Conservation (phyloP, 2,888 invertebrate genomes). For the Periphyllus acericola region DNA sequence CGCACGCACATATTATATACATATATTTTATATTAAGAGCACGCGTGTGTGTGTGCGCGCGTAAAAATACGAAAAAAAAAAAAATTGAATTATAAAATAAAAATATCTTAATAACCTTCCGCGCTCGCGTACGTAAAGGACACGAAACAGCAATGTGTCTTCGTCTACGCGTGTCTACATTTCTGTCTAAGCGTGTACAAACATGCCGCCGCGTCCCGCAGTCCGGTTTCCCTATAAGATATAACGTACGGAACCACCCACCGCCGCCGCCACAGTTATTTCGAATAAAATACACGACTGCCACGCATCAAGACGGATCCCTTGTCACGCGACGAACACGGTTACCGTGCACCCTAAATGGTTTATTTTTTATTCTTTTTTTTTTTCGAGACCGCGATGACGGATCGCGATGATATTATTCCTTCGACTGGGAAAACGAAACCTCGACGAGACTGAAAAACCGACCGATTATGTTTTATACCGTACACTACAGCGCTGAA, state of each 20-base stretch:
- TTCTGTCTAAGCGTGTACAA: conserved; percentile 23
- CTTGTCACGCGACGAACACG: background rate
- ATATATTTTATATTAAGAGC: too few relatives aligned
- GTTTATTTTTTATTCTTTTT: too few relatives aligned
- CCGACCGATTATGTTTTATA: too few relatives aligned
- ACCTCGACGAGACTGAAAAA: too few relatives aligned
- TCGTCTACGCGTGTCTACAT: conserved; percentile 26
- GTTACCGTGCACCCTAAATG: too few relatives aligned
- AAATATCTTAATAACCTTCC: conserved; percentile 59
- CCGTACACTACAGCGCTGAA: too few relatives aligned
- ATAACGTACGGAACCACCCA: background rate
- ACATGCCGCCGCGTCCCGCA: conserved; percentile 31
- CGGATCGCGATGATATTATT: too few relatives aligned
- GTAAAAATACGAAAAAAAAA: conserved; percentile 21
- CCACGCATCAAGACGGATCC: conserved; percentile 14
- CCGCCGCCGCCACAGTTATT: background rate
- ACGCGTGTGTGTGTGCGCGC: background rate
- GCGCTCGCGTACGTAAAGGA: background rate
- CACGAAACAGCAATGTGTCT: conserved; percentile 18
- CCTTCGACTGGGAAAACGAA: too few relatives aligned
- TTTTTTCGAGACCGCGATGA: too few relatives aligned
- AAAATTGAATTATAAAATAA: conserved; percentile 43
- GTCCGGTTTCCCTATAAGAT: conserved; percentile 33
- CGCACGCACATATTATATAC: background rate
- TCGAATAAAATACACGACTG: background rate